Percentiles rank a stretch among this genome's conserved stretches.
Evolutionary conservation across 2,797 vertebrate species (phyloP).

Genomic region (Sebastes itinus): DNA sequence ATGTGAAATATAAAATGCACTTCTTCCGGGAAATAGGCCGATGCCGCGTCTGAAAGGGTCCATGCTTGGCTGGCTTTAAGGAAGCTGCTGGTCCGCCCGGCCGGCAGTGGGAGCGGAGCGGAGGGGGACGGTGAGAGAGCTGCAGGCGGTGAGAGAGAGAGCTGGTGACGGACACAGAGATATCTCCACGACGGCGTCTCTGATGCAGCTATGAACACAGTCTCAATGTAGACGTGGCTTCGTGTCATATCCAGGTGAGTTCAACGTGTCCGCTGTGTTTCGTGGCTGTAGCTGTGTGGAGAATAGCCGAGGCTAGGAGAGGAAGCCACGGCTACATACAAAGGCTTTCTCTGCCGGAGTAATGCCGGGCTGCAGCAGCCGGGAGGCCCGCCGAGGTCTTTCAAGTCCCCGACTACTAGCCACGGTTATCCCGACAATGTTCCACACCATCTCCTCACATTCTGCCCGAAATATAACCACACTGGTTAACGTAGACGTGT

Average conservation of each 20-base stretch:
- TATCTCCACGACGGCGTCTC: constrained; percentile 31
- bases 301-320: constrained; percentile 31
- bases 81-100: constrained; percentile 65
- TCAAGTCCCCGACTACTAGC: constrained; percentile 61
- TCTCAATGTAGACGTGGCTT: not conserved
- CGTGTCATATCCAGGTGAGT: constrained; percentile 57
- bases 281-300: not conserved
- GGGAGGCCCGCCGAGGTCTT: constrained; percentile 80
- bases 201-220: not conserved
- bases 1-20: not conserved
- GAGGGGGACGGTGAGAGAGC: constrained; percentile 36
- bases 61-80: constrained; percentile 59
- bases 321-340: constrained; percentile 67
- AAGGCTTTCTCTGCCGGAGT: constrained; percentile 79
- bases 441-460: not conserved
- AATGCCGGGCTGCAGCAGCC: constrained; percentile 82
- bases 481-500: fast-evolving
- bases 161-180: constrained; percentile 57
- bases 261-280: not conserved
- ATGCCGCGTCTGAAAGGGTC: constrained; percentile 53
- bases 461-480: fast-evolving
- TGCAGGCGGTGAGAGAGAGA: constrained; percentile 32
- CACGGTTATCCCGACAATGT: constrained; percentile 30
- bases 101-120: constrained; percentile 54
- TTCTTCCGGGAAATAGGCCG: constrained; percentile 12